Evolutionary conservation across 2,113 vertebrate genomes (phyloP), one percentile per base, ranked within the genome.

Genomic region (Ageneiosus marmoratus): DNA sequence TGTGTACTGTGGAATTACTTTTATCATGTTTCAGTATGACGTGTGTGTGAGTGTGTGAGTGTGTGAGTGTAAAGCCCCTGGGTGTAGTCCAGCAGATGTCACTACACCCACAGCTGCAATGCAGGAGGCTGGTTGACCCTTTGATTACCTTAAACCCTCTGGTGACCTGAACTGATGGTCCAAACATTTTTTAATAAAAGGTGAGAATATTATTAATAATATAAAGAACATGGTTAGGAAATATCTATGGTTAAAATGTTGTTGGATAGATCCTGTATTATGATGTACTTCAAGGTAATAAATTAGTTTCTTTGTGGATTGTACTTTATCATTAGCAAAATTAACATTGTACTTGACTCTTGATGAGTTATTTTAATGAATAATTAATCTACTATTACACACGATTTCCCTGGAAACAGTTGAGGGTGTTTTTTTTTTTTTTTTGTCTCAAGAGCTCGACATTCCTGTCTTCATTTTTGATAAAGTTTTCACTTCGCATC

Each of bases 11-110:
- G 7, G 15, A 10, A 53, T 75, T 75, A 32, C 5, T 5, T 29
- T 7, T 1, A 63, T 58, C 24, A 11, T 34, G 29, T 18, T 6
- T 34, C 37, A 41, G 37, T 41, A 41, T 41, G 37, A 41, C 37
- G 29, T 63, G 70, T 63, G 32, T 55, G 73, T 22, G 60, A 29
- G 56, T 46, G 76, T 79, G 63, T 50, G 65, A 22, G 75, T 7
- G 22, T 5, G 24, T 18, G 69, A 32, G 58, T 29, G 63, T 11
- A 24, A 37, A 73, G 41, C 65, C 46, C 75, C 55, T 80, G 80
- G 83, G 81, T 86, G 82, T 46, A 91, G 89, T 91, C 93, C 93
- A 94, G 92, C 86, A 95, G 93, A 92, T 92, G 93, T 94, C 93
- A 93, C 91, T 93, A 79, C 91, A 93, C 88, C 89, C 91, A 88